Conservation (phyloP, 2,888 invertebrate genomes). For the Ectemnius cavifrons region DNA sequence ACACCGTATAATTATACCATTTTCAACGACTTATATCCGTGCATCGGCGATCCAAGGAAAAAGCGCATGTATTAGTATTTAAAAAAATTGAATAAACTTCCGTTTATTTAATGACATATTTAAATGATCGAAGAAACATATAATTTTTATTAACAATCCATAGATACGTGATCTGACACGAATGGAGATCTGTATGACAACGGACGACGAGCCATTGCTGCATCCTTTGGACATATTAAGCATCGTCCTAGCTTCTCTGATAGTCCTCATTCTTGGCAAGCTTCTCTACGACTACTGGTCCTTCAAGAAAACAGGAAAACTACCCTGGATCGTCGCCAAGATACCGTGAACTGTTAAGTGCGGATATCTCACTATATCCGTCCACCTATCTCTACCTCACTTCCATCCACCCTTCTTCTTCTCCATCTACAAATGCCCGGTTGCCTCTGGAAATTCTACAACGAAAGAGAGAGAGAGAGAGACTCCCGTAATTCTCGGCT, state of each 20-base stretch:
- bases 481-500: background rate
- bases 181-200: constrained; percentile 84
- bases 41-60: too few species aligned
- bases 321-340: constrained; percentile 91
- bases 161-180: constrained; percentile 85
- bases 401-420: too few species aligned
- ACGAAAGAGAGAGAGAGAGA: background rate
- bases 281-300: constrained; percentile 90
- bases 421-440: background rate
- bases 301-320: constrained; percentile 87
- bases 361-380: background rate
- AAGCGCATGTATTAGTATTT: too few species aligned
- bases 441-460: too few species aligned
- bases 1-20: too few species aligned
- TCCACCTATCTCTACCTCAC: background rate
- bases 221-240: constrained; percentile 87
- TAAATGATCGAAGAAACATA: too few species aligned
- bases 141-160: too few species aligned
- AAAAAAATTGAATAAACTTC: too few species aligned
- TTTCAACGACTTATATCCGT: too few species aligned
- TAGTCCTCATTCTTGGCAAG: constrained; percentile 86
- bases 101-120: too few species aligned
- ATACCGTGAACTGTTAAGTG: constrained; percentile 81
- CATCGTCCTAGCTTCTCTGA: constrained; percentile 83
- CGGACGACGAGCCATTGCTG: constrained; percentile 79